Base-by-base conservation (phyloP, 2,888 invertebrate genomes). In the Eupithecia insigniata region DNA sequence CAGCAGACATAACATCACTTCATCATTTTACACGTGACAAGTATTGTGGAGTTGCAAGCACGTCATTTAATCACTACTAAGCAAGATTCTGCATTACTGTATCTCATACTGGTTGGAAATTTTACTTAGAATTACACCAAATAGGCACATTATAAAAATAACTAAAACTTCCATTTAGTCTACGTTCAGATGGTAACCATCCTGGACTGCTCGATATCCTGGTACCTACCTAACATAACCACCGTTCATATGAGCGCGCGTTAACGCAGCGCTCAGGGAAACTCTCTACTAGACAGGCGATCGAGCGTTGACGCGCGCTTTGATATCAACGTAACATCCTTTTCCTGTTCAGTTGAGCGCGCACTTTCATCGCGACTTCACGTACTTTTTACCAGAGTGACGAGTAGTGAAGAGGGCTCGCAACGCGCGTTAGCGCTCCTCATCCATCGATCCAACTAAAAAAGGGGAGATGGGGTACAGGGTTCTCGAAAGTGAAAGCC, bases 11-110 rank as follows among this genome's bases (percentile, higher is more conserved):
- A 58, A 64, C 22, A 34, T 64, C 64, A 64, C 22, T 62, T 67
- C 66, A 66, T 67, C 71, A 14, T 14, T 0, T 36, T 2, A 62
- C 51, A 65, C 67, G 66, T 32, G 39, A 39, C 16, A 55, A 65
- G 58, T 70, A 71, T 74, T 74, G 67, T 69, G 64, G 62, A 60
- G 60, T 68, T 70, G 61, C 51, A 61, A 61, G 58, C 73, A 65
- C 39, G 58, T 68, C 1, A 65, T 65, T 61, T 12, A 70, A 62
- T 65, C 34, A 58, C 62, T 67, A 73, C 32, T 67, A n/a, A 26
- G 43, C 10, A 34, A 39, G 28, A 32, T 39, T 62, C n/a, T 51
- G 32, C 30, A 22, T 58, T 5, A 51, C 18, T 58, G 60, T 46
- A 65, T 58, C 26, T 32, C 26, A 51, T 36, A 39, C 51, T 43